Base-by-base conservation (phyloP, 2,888 invertebrate genomes). In the Erpobdella octoculata region DNA sequence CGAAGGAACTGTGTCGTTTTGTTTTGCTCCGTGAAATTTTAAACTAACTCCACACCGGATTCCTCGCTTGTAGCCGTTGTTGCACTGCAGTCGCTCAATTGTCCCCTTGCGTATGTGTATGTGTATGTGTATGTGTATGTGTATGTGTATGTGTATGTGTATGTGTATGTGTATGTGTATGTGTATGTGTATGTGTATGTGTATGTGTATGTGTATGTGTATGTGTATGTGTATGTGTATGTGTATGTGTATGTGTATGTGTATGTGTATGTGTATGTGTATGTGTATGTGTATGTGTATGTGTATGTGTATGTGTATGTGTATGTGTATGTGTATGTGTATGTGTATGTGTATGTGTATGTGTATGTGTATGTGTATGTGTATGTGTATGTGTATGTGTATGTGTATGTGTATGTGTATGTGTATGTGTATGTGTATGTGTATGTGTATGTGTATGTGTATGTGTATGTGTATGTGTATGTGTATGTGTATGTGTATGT, bases 321-420 rank as follows among this genome's bases (percentile, higher is more conserved):
- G 46, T 41, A n/a, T 41, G 46, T 41, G 46, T 41, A n/a, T 41
- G 46, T 41, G 46, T 41, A n/a, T 41, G 46, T 41, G 46, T 41
- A n/a, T 41, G 46, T 41, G 46, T 41, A n/a, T 41, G 46, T 41
- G 46, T 41, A 41, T 41, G 46, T 41, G 46, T 15, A 41, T 41
- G 46, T 15, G 46, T 41, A n/a, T 41, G 46, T 41, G 46, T 41
- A n/a, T 12, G 46, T 41, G 46, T 41, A 41, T 41, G 46, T 41
- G 46, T 25, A 15, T 41, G 46, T 41, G 46, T 41, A n/a, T 41
- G 46, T 41, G 46, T 62, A 31, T 62, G 62, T 62, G 62, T 62
- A 35, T 31, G 62, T 62, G 62, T 31, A 31, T 62, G 62, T 62
- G 62, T 62, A 31, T 62, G 35, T 62, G 35, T 62, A n/a, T 62